Conservation (phyloP, 2,888 invertebrate species). For the Drepana falcataria region DNA sequence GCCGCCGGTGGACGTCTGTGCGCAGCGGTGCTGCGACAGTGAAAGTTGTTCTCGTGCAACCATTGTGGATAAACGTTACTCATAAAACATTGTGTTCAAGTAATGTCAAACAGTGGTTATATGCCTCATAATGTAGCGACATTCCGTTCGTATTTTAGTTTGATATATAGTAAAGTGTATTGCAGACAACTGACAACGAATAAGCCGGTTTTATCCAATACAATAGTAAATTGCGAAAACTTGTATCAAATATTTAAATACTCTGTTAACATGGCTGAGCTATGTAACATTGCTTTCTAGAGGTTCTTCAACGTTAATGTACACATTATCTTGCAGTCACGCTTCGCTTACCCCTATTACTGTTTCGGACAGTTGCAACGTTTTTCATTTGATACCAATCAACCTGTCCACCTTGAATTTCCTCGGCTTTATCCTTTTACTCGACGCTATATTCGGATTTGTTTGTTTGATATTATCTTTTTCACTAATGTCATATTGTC, state of each 20-base stretch:
- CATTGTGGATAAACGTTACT: constrained; percentile 27
- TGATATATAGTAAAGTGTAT: constrained; percentile 28
- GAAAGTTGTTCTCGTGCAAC: constrained; percentile 54
- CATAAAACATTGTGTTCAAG: constrained; percentile 12
- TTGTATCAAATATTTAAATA: constrained; percentile 15
- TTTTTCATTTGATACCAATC: constrained; percentile 27
- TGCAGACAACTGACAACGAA: constrained; percentile 18
- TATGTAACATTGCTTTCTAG: constrained; percentile 39
- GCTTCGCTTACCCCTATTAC: constrained; percentile 46
- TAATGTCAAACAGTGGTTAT: constrained; percentile 11
- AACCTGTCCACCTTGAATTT: constrained; percentile 33
- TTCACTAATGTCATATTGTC: constrained; percentile 16
- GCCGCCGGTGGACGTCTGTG: constrained; percentile 22
- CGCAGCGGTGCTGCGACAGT: constrained; percentile 41
- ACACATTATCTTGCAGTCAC: constrained; percentile 50
- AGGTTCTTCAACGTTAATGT: constrained; percentile 41
- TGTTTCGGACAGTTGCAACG: constrained; percentile 36
- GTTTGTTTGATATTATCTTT: constrained; percentile 10
- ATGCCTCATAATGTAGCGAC: constrained; percentile 12
- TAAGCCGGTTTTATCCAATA: constrained; percentile 25
- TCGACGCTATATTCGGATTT: constrained; percentile 17
- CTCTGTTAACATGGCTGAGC: constrained; percentile 8
- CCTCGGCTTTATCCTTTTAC: constrained; percentile 30
- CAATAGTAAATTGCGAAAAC: constrained; percentile 23
- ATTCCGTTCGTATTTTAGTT: constrained; percentile 28